Evolutionary conservation across 2,113 vertebrate species (phyloP), one percentile per base, ranked within the genome.

Genomic region (Neodontobutis hainanensis): DNA sequence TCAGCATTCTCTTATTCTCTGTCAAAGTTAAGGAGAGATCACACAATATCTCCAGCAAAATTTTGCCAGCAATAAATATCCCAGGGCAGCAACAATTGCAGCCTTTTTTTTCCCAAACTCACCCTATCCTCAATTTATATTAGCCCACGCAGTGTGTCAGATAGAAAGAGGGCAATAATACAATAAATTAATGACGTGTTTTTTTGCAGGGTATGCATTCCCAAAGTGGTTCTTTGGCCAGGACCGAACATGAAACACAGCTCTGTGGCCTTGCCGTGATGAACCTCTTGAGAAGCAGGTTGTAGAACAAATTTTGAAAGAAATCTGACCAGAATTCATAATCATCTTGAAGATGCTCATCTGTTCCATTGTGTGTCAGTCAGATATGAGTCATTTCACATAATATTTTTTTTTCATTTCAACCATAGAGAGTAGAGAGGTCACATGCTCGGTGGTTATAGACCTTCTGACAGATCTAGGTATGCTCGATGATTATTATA

Each of bases 61-160:
- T 61, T 73, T 65, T 84, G 66, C 75, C 52, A 38, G 70, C 81
- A 71, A 83, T 87, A 82, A 87, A 89, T 80, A 78, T 86, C 87
- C 82, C 75, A 73, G 59, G 80, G 84, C 83, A 78, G 82, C 61
- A 51, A 62, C 70, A 61, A 63, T 56, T 63, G 15, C 12, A 61
- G 6, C 49, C 67, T 68, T 85, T 72, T 68, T 85, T 72, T 65
- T 59, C 53, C 73, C n/a, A 2, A 73, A 70, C 65, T 38, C 46
- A 42, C 48, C 43, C 63, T 63, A 83, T 82, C 78, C 78, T 61
- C 59, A 75, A 78, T 82, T 85, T 80, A 16, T 60, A 72, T 45
- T 11, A 63, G 70, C 68, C 80, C 65, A 38, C 8, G 55, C 59
- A 56, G 69, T 36, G 51, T 46, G 49, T 70, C 70, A 40, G 68